Evolutionary conservation across 2,797 vertebrate genomes (phyloP).

Genomic region (Falco peregrinus): DNA sequence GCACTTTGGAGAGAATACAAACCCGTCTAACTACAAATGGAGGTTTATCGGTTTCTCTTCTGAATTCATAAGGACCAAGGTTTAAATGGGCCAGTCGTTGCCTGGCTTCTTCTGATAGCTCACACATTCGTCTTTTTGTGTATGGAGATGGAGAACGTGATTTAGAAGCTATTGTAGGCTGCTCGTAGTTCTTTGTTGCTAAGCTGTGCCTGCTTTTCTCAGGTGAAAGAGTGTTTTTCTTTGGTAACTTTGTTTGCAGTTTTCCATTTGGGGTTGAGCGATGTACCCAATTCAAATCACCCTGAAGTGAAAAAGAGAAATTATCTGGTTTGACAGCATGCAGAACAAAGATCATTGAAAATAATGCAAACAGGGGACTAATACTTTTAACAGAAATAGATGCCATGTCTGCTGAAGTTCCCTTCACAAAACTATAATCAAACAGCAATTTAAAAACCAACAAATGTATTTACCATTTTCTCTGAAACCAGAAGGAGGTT

Average conservation of each 20-base stretch:
- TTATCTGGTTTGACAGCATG: not conserved
- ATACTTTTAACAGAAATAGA: not conserved
- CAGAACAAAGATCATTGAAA: not conserved
- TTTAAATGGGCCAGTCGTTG: slow-evolving; percentile 89
- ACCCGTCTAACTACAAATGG: slow-evolving; percentile 88
- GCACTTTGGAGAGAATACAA: slow-evolving; percentile 49
- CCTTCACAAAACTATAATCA: not conserved
- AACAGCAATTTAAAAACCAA: not conserved
- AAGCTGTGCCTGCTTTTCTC: slow-evolving; percentile 50
- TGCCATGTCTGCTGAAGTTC: not conserved
- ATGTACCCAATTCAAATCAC: slow-evolving; percentile 8
- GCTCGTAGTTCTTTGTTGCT: slow-evolving; percentile 80
- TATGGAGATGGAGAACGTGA: slow-evolving; percentile 92
- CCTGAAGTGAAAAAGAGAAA: slow-evolving; percentile 68
- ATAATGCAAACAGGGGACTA: not conserved
- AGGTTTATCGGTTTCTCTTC: slow-evolving; percentile 86
- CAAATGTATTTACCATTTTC: not conserved
- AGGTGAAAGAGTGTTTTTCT: slow-evolving; percentile 59
- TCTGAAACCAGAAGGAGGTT: not conserved
- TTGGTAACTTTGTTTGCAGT: slow-evolving; percentile 47
- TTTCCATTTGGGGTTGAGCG: slow-evolving; percentile 46
- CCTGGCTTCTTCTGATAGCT: slow-evolving; percentile 86
- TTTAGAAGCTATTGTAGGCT: slow-evolving; percentile 89
- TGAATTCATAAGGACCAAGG: slow-evolving; percentile 92
- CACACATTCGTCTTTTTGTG: slow-evolving; percentile 94